Evolutionary conservation across 2,113 vertebrate species (phyloP), one percentile per base, ranked within the genome.

Genomic region (Aphyosemion australe): DNA sequence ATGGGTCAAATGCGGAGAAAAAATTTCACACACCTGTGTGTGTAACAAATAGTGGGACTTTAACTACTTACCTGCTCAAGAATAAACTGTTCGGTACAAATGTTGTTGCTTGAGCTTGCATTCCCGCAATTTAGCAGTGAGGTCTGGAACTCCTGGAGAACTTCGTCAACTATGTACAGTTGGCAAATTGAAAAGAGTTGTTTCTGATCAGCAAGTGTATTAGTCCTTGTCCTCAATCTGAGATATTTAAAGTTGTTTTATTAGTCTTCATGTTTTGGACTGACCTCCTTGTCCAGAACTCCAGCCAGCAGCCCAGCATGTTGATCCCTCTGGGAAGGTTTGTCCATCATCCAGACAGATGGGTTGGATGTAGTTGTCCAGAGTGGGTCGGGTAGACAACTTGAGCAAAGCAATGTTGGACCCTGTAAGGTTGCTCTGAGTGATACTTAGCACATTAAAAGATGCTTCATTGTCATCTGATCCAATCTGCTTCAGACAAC

Each of bases 221-320:
- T n/a, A n/a, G n/a, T n/a, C n/a, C n/a, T n/a, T n/a, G n/a, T n/a
- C n/a, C n/a, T n/a, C n/a, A n/a, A n/a, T n/a, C n/a, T n/a, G n/a
- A n/a, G n/a, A n/a, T n/a, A n/a, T n/a, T n/a, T n/a, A n/a, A n/a
- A n/a, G n/a, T n/a, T n/a, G n/a, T n/a, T n/a, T n/a, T n/a, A n/a
- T n/a, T n/a, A n/a, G n/a, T n/a, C n/a, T n/a, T n/a, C n/a, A n/a
- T n/a, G n/a, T n/a, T n/a, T n/a, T n/a, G n/a, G n/a, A n/a, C n/a
- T n/a, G n/a, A n/a, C 72, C 76, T 37, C 61, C 66, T 18, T 1
- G 26, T 0, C 68, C 70, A 0, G 86, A 14, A 16, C 91, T 94
- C 93, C 93, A 95, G 31, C 94, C 94, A 0, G 94, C 93, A 21
- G 91, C 89, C 15, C 90, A 94, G 61, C 92, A 94, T 0, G 41